These are phyloP conservation scores for Augiades crinisus DNA, from an alignment of 2,888 invertebrate species.

Conservation along the genomic window DNA sequence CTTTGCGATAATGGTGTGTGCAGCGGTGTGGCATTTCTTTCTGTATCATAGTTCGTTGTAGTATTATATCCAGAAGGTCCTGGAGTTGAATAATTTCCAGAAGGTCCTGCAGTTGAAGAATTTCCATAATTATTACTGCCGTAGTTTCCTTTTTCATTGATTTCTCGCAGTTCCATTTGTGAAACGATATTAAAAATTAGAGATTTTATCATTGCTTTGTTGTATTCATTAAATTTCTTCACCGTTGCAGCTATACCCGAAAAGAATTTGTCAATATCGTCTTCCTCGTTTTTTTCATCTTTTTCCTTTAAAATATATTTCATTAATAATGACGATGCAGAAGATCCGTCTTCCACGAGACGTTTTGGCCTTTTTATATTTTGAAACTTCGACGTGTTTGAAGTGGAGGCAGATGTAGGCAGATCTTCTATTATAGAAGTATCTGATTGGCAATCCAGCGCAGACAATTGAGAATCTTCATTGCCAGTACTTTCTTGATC, in stretches of 20 bases:
- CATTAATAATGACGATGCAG: slow-evolving; percentile 21
- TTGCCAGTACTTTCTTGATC: slow-evolving; percentile 26
- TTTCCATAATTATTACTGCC: slow-evolving; percentile 24
- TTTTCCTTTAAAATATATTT: slow-evolving; percentile 22
- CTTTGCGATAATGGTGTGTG: slow-evolving; percentile 8
- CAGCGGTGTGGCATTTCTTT: slow-evolving; percentile 17
- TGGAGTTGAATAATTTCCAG: slow-evolving; percentile 29
- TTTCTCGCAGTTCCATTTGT: slow-evolving; percentile 29
- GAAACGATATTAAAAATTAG: slow-evolving; percentile 28
- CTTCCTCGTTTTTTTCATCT: background rate
- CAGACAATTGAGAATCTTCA: slow-evolving; percentile 25
- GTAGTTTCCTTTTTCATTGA: slow-evolving; percentile 28
- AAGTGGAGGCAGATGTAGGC: slow-evolving; percentile 19
- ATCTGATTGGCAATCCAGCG: background rate
- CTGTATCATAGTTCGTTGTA: slow-evolving; percentile 28
- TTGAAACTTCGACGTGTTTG: slow-evolving; percentile 23
- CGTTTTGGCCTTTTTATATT: slow-evolving; percentile 23
- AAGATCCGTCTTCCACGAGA: slow-evolving; percentile 23
- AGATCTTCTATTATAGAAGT: background rate
- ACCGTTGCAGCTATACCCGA: slow-evolving; percentile 28
- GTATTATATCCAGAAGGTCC: slow-evolving; percentile 23
- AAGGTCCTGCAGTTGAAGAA: slow-evolving; percentile 26
- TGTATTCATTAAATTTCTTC: slow-evolving; percentile 31
- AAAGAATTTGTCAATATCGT: background rate
- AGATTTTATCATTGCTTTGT: slow-evolving; percentile 29